These are phyloP conservation scores for Chloropsis cyanopogon DNA, from an alignment of 2,113 vertebrate species.

Conservation along the genomic window DNA sequence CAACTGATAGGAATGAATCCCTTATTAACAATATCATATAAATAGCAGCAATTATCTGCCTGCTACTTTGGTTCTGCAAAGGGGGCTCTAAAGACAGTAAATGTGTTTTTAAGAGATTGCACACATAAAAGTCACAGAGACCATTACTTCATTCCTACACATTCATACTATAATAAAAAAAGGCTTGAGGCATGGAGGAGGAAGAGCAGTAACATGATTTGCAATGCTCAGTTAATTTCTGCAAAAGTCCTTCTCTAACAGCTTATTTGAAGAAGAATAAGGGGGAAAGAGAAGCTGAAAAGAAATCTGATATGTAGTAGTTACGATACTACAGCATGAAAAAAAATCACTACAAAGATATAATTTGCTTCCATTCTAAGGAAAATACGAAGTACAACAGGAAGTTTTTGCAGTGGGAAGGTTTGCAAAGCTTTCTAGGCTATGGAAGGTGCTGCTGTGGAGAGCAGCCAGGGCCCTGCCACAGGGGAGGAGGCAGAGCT, in stretches of 20 bases:
- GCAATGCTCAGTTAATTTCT: background rate
- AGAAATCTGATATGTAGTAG: background rate
- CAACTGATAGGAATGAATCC: background rate
- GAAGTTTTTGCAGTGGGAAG: background rate
- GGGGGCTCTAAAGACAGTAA: slow-evolving; percentile 12
- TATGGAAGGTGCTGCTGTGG: background rate
- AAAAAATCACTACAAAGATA: background rate
- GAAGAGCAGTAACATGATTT: background rate
- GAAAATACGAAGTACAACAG: background rate
- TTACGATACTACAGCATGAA: background rate
- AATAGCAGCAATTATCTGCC: slow-evolving; percentile 5
- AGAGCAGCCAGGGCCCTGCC: background rate
- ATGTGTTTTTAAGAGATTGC: background rate
- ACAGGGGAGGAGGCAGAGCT: background rate
- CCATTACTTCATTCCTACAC: background rate
- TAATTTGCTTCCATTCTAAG: background rate
- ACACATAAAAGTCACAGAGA: slow-evolving; percentile 18
- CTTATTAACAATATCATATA: background rate
- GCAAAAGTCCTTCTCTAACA: background rate
- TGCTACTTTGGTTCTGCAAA: background rate
- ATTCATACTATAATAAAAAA: background rate
- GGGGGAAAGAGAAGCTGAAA: background rate
- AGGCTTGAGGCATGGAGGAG: background rate
- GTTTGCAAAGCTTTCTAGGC: background rate
- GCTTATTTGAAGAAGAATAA: background rate